Conservation (phyloP, 30 jellyfish, hydroid and myxozoan species). For the Hydractinia echinata region DNA sequence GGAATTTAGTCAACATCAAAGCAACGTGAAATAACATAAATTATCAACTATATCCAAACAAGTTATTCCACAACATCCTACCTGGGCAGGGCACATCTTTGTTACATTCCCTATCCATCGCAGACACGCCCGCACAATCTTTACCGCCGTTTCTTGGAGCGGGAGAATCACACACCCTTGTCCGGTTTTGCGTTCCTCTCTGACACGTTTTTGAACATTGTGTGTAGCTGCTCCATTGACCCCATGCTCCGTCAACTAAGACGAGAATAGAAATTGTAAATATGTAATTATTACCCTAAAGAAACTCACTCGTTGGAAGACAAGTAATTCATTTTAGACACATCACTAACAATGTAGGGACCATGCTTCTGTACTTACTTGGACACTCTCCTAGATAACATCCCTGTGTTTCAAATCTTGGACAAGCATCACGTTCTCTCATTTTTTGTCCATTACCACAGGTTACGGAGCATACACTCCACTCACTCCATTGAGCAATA, state of each 20-base stretch:
- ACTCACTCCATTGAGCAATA: constrained; percentile 48
- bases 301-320: background rate
- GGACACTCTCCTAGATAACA: constrained; percentile 37
- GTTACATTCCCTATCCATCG: constrained; percentile 41
- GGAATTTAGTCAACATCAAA: background rate
- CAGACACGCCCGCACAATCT: constrained; percentile 65
- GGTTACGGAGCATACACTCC: constrained; percentile 61
- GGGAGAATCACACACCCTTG: constrained; percentile 73
- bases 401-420: constrained; percentile 3
- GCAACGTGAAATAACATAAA: too few relatives aligned
- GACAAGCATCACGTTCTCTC: constrained; percentile 50
- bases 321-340: background rate
- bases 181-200: constrained; percentile 49
- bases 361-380: constrained; percentile 20
- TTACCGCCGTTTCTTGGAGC: constrained; percentile 79
- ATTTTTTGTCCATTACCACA: constrained; percentile 62
- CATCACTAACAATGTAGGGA: background rate
- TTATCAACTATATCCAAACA: too few relatives aligned
- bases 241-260: constrained; percentile 80
- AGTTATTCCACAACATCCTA: background rate
- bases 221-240: constrained; percentile 77
- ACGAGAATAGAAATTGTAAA: background rate
- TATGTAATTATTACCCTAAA: background rate
- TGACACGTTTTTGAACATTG: constrained; percentile 81
- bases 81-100: constrained; percentile 13